Percentiles rank a stretch among this genome's conserved stretches.
Evolutionary conservation across 2,888 invertebrate species (phyloP).

Genomic region (Ecdyonurus torrentis): DNA sequence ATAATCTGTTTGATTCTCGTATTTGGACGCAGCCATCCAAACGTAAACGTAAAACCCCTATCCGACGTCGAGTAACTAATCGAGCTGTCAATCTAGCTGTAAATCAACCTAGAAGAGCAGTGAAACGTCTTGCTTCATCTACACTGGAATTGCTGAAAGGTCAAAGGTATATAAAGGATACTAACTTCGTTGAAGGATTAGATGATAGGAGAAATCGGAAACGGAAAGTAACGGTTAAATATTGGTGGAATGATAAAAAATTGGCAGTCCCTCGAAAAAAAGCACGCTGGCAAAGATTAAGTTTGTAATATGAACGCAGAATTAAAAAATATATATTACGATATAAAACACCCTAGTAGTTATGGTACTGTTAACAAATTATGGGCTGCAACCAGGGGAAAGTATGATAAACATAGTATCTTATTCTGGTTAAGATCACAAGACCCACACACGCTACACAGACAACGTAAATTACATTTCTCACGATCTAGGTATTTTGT

Average conservation of each 20-base stretch:
- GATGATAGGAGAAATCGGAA: background rate
- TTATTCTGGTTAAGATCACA: slow-evolving; percentile 12
- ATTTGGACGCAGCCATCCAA: too few species aligned
- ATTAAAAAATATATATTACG: background rate
- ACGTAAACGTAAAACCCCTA: too few species aligned
- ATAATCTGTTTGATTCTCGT: too few species aligned
- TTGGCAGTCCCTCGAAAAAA: background rate
- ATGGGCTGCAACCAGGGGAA: background rate
- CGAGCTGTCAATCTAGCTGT: too few species aligned
- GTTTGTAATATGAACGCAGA: background rate
- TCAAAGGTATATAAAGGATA: too few species aligned
- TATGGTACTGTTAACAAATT: background rate
- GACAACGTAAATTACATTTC: background rate
- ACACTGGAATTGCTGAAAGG: too few species aligned
- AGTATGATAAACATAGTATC: background rate
- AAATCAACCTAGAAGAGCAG: too few species aligned
- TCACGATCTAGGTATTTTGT: background rate
- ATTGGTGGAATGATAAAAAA: background rate
- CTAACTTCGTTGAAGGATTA: too few species aligned
- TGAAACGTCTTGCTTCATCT: too few species aligned
- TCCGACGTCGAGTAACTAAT: too few species aligned
- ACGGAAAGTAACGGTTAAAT: background rate
- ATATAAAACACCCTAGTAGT: background rate
- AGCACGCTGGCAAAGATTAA: background rate
- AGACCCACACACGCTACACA: slow-evolving; percentile 12